These are phyloP conservation scores for Tryphoninae sp. DNA, from an alignment of 2,888 invertebrate genomes.

Conservation along the genomic window DNA sequence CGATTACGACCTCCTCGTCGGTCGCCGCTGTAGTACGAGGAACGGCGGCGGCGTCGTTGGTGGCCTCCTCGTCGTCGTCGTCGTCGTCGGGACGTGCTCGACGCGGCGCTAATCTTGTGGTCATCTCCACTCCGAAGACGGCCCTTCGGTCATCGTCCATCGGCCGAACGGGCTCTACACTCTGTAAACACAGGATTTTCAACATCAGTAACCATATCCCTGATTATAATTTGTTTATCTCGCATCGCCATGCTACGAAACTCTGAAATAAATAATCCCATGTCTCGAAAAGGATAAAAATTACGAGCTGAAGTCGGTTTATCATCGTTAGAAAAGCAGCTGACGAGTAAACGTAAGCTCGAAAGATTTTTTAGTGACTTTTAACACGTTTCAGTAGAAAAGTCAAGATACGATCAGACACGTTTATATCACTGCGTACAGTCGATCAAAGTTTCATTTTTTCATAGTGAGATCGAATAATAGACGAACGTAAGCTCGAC, in stretches of 20 bases:
- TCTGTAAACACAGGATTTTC: conserved; percentile 43
- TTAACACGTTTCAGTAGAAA: background rate
- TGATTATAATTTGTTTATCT: background rate
- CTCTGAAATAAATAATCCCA: too few relatives aligned
- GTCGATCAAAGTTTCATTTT: too few relatives aligned
- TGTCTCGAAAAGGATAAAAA: too few relatives aligned
- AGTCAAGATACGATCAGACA: background rate
- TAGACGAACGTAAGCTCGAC: too few relatives aligned
- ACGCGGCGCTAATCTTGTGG: conserved; percentile 75
- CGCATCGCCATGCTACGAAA: too few relatives aligned
- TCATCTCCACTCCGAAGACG: conserved; percentile 74
- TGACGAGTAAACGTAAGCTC: too few relatives aligned
- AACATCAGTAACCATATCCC: conserved; percentile 4
- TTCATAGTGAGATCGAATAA: too few relatives aligned
- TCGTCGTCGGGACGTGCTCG: conserved; percentile 74
- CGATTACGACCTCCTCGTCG: conserved; percentile 57
- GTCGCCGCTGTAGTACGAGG: conserved; percentile 68
- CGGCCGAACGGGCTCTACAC: conserved; percentile 64
- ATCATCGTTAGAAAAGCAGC: too few relatives aligned
- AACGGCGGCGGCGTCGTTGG: conserved; percentile 68
- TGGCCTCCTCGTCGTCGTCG: conserved; percentile 67
- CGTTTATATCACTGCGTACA: background rate
- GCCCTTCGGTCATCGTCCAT: conserved; percentile 71
- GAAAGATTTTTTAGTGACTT: too few relatives aligned
- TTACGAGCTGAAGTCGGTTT: too few relatives aligned